These are phyloP conservation scores for Otolemur crassicaudatus DNA, from an alignment of 2,797 vertebrate genomes.

Conservation along the genomic window DNA sequence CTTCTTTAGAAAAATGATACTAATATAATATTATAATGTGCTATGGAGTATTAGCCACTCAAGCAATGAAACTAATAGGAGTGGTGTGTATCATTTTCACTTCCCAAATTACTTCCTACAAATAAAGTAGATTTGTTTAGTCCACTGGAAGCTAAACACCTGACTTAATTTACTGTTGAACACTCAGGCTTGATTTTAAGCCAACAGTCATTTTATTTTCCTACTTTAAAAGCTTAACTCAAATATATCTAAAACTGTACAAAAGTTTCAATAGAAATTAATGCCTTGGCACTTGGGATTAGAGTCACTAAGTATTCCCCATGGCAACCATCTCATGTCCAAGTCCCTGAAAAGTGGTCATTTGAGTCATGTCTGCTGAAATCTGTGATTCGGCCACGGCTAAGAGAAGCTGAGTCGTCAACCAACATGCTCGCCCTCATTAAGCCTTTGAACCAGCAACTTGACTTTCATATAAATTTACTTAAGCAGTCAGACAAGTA, in stretches of 20 bases:
- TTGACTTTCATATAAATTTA: conserved; percentile 54
- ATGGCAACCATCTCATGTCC: neutral
- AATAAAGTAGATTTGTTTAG: neutral
- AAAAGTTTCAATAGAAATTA: neutral
- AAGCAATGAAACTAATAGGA: neutral
- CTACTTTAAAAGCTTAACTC: conserved; percentile 12
- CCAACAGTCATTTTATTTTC: neutral
- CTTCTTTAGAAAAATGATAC: neutral
- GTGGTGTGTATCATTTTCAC: neutral
- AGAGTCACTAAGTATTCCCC: neutral
- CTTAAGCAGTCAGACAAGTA: conserved; percentile 58
- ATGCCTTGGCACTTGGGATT: neutral
- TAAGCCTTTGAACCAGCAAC: conserved; percentile 37
- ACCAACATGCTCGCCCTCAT: neutral
- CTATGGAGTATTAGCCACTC: neutral
- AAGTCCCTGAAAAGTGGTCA: neutral
- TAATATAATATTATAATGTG: neutral
- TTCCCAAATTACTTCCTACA: neutral
- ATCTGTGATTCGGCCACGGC: conserved; percentile 28
- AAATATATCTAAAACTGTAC: neutral
- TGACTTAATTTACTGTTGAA: conserved; percentile 29
- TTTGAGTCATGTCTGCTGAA: conserved; percentile 39
- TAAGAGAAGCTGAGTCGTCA: neutral
- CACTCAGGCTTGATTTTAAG: conserved; percentile 23
- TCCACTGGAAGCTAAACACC: neutral